Percentiles rank a stretch among this genome's conserved stretches.
Evolutionary conservation across 2,888 invertebrate genomes (phyloP).

Genomic region (Sericinus montela): DNA sequence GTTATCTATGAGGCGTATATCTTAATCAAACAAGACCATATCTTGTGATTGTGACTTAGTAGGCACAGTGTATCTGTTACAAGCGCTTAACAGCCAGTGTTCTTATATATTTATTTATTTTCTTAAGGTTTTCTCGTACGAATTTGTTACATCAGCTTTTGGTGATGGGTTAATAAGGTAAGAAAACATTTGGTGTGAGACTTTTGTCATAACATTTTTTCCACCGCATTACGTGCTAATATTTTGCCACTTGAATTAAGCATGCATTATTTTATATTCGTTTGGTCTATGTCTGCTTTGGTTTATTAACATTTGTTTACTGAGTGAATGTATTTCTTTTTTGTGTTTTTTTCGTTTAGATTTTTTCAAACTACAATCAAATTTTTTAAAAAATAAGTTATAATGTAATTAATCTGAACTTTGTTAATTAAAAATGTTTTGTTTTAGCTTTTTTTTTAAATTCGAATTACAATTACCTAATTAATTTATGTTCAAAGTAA

Average conservation of each 20-base stretch:
- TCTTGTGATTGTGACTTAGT: slow-evolving; percentile 34
- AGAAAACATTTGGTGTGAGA: slow-evolving; percentile 42
- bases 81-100: slow-evolving; percentile 27
- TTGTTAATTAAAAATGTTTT: slow-evolving; percentile 7
- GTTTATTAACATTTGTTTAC: slow-evolving; percentile 9
- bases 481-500: background rate
- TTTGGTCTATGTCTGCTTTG: background rate
- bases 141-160: slow-evolving; percentile 48
- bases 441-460: slow-evolving; percentile 13
- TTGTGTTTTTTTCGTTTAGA: background rate
- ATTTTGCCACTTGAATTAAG: slow-evolving; percentile 25
- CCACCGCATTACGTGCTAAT: slow-evolving; percentile 44
- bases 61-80: slow-evolving; percentile 23
- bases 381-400: background rate
- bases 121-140: slow-evolving; percentile 35
- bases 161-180: slow-evolving; percentile 72
- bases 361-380: background rate
- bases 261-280: slow-evolving; percentile 20
- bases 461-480: slow-evolving; percentile 8
- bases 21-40: slow-evolving; percentile 48
- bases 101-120: slow-evolving; percentile 32
- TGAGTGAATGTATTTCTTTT: slow-evolving; percentile 16
- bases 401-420: background rate
- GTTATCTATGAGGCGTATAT: slow-evolving; percentile 38
- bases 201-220: slow-evolving; percentile 50